Percentiles rank a stretch among this genome's conserved stretches.
Evolutionary conservation across 2,113 vertebrate species (phyloP).

Genomic region (Otocyon megalotis): DNA sequence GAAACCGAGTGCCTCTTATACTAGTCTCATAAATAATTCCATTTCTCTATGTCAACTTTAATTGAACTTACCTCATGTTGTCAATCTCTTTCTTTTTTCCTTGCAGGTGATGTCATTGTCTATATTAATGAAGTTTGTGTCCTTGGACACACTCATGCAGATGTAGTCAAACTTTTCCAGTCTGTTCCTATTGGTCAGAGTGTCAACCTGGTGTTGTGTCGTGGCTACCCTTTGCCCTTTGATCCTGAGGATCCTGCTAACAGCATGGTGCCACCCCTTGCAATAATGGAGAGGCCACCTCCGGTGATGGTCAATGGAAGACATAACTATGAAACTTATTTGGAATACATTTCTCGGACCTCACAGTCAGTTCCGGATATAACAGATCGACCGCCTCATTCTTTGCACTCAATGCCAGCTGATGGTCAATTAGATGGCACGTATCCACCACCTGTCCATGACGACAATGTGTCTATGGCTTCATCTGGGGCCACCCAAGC

Average conservation of each 20-base stretch:
- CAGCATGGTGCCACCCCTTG: slow-evolving; percentile 95
- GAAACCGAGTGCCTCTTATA: slow-evolving; percentile 37
- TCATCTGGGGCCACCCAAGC: slow-evolving; percentile 96
- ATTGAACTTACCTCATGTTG: slow-evolving; percentile 85
- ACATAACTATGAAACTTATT: slow-evolving; percentile 97
- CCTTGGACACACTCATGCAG: slow-evolving; percentile 98
- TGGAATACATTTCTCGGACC: slow-evolving; percentile 98
- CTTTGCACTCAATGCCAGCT: slow-evolving; percentile 92
- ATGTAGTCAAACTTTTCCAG: slow-evolving; percentile 99
- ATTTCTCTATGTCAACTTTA: slow-evolving; percentile 62
- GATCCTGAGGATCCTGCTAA: slow-evolving; percentile 95
- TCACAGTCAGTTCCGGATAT: slow-evolving; percentile 95
- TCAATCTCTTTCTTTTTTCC: slow-evolving; percentile 83
- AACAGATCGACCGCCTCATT: slow-evolving; percentile 91
- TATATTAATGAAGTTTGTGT: slow-evolving; percentile 99
- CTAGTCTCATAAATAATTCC: slow-evolving; percentile 71
- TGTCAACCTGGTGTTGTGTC: slow-evolving; percentile 97
- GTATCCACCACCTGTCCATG: slow-evolving; percentile 94
- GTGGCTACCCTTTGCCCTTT: slow-evolving; percentile 97
- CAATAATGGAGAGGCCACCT: slow-evolving; percentile 96
- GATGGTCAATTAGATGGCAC: slow-evolving; percentile 96
- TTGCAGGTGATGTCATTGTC: slow-evolving; percentile 98
- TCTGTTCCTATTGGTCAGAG: slow-evolving; percentile 98
- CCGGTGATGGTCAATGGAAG: slow-evolving; percentile 95
- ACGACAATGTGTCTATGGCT: slow-evolving; percentile 98